These are phyloP conservation scores for Podarcis siculus DNA, from an alignment of 2,797 vertebrate genomes.

Conservation along the genomic window DNA sequence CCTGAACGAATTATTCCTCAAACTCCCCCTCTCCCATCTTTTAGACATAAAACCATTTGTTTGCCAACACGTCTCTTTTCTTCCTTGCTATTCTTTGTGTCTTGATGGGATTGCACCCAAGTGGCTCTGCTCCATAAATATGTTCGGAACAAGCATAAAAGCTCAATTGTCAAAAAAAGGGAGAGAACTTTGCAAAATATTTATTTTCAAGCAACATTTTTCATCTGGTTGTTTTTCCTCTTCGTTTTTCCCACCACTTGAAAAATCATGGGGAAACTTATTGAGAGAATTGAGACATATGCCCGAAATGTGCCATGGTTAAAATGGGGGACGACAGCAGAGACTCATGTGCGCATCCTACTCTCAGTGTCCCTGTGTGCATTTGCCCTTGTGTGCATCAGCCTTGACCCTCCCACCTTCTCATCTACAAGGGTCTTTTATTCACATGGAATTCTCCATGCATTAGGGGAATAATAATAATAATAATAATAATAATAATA, in stretches of 20 bases:
- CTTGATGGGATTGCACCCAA: not conserved
- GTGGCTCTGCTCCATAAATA: not conserved
- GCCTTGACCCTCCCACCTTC: no score
- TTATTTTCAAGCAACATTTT: not conserved
- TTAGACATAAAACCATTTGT: constrained; percentile 1
- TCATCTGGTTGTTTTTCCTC: no score
- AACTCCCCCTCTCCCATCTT: not conserved
- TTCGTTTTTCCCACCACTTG: not conserved
- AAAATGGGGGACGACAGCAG: not conserved
- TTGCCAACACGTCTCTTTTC: not conserved
- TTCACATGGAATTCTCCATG: no score
- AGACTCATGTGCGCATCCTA: no score
- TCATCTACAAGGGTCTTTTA: no score
- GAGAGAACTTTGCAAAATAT: not conserved
- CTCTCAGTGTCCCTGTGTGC: no score
- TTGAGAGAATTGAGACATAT: not conserved
- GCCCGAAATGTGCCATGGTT: not conserved
- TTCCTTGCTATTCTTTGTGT: not conserved
- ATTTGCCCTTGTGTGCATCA: no score
- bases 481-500: no score
- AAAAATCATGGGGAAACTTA: no score
- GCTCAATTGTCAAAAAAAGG: not conserved
- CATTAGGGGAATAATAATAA: no score
- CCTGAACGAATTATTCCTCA: constrained; percentile 2
- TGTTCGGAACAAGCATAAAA: not conserved